Percentiles rank a stretch among this genome's conserved stretches.
These are phyloP conservation scores for Diprion similis DNA, from an alignment of 1,140 invertebrate genomes.

Conservation along the genomic window DNA sequence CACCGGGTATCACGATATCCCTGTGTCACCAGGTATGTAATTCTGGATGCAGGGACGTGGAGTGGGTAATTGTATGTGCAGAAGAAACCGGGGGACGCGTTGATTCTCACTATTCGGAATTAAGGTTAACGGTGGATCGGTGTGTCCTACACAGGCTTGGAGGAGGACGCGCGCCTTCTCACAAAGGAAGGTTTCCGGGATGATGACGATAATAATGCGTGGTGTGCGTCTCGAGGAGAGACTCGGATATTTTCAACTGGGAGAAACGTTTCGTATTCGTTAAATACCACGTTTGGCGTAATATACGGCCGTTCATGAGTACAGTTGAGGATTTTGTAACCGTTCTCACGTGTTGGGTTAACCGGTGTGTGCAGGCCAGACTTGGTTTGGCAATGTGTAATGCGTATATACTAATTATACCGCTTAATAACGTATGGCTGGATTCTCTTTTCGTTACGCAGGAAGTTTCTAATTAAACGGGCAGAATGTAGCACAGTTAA, in stretches of 20 bases:
- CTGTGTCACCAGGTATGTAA: too few relatives aligned
- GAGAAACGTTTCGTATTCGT: background rate
- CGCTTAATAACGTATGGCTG: constrained; percentile 20
- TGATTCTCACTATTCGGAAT: constrained; percentile 1
- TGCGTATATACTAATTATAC: constrained; percentile 27
- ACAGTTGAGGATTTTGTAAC: background rate
- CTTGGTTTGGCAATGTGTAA: constrained; percentile 24
- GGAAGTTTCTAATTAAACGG: constrained; percentile 30
- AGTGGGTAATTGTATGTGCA: too few relatives aligned
- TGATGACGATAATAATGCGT: too few relatives aligned
- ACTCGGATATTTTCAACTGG: background rate
- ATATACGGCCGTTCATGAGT: background rate
- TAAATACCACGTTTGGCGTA: background rate
- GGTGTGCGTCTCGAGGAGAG: background rate
- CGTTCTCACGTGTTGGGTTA: background rate
- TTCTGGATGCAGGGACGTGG: too few relatives aligned
- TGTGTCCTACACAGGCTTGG: background rate
- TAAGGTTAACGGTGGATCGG: background rate
- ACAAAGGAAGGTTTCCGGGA: background rate
- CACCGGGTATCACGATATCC: too few relatives aligned
- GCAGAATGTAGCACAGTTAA: constrained; percentile 2
- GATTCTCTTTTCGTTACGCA: constrained; percentile 20
- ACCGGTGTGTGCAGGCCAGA: background rate
- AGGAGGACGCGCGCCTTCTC: background rate
- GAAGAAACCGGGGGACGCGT: background rate